Evolutionary conservation across 2,113 vertebrate species (phyloP).

Genomic region (Rissa tridactyla): DNA sequence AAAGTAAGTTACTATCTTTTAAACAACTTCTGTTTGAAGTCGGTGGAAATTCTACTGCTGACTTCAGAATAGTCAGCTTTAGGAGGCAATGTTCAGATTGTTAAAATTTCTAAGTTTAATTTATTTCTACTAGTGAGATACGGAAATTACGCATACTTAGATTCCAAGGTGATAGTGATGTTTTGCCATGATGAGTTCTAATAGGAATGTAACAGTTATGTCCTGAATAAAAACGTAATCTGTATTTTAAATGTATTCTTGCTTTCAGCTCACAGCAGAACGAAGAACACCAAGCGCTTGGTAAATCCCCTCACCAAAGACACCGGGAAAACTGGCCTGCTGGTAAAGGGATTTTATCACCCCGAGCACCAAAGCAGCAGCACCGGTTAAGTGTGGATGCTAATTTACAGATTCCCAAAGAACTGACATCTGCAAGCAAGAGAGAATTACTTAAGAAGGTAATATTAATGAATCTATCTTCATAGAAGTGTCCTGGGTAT

Average conservation of each 20-base stretch:
- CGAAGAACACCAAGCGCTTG: conserved; percentile 78
- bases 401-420: conserved; percentile 96
- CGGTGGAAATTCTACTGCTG: background rate
- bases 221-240: background rate
- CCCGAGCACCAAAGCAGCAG: conserved; percentile 87
- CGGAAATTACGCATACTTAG: background rate
- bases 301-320: conserved; percentile 82
- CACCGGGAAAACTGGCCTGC: conserved; percentile 83
- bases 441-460: conserved; percentile 94
- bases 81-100: background rate
- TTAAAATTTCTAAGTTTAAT: background rate
- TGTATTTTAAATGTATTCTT: background rate
- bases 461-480: background rate
- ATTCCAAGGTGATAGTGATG: background rate
- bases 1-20: conserved; percentile 79
- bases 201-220: background rate
- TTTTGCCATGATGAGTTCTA: background rate
- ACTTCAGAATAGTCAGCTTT: background rate
- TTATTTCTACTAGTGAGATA: background rate
- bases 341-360: conserved; percentile 80
- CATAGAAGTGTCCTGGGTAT: background rate
- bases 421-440: conserved; percentile 90
- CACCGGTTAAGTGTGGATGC: conserved; percentile 95
- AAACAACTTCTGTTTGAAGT: background rate
- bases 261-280: conserved; percentile 79